Percentiles rank a stretch among this genome's conserved stretches.
phyloP scores from a whole-genome alignment of 2,797 vertebrate genomes.

The Anguilla megastoma region DNA sequence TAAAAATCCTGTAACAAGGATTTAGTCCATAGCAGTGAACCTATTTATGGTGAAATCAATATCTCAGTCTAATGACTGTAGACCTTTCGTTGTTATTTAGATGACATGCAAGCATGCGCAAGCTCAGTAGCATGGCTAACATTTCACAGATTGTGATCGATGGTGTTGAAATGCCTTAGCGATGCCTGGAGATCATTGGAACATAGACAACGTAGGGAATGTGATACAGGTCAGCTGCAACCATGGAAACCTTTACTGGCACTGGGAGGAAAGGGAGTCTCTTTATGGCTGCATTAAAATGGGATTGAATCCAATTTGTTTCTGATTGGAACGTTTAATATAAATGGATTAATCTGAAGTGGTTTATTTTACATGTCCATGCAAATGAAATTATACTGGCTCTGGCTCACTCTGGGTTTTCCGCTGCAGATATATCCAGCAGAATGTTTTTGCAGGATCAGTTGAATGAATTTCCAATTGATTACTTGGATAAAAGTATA shows the following conservation, averaged over 20 bases:
- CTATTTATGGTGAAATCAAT: neutral
- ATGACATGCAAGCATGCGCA: neutral
- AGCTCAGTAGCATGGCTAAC: neutral
- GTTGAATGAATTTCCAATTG: neutral
- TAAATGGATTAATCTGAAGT: conserved; percentile 6
- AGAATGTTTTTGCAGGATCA: neutral
- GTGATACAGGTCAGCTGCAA: neutral
- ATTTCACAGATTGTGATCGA: neutral
- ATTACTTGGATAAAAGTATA: neutral
- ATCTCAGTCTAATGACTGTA: neutral
- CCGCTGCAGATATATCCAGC: neutral
- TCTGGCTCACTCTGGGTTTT: neutral
- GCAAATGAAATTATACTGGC: neutral
- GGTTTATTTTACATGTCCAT: conserved; percentile 7
- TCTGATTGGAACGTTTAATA: conserved; percentile 14
- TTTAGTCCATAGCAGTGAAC: neutral
- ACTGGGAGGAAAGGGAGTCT: neutral
- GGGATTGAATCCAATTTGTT: conserved; percentile 8
- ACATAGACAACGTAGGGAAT: neutral
- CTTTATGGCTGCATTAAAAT: neutral
- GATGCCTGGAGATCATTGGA: neutral
- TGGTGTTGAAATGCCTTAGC: neutral
- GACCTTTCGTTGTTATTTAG: neutral
- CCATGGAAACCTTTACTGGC: neutral
- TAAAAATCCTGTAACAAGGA: neutral